Base-by-base conservation (phyloP, 2,797 vertebrate genomes). In the Dipus sagitta region DNA sequence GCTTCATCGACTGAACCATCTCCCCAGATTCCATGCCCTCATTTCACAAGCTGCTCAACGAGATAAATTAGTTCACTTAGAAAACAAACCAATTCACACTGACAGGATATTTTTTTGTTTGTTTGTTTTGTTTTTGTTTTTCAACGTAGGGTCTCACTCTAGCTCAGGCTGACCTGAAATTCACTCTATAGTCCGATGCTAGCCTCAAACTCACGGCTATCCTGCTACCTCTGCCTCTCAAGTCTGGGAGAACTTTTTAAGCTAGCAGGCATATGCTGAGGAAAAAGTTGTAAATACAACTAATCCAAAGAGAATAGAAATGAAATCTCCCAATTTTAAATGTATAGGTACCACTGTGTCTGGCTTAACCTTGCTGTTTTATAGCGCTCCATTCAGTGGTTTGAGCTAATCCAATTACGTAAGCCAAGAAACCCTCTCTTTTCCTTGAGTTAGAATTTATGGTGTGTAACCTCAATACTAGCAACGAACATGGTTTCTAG, bases 71-170 rank as follows among this genome's bases (percentile, higher is more conserved):
- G 13, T 60, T 79, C 54, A 86, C n/a, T 71, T 24, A 80, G 38
- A 87, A 94, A 86, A 95, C 80, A 80, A 85, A 54, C 20, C n/a
- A 86, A 52, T 91, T 72, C 86, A 58, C 38, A 65, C 12, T 54
- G 52, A 54, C 14, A 54, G 10, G 38, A 38, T 38, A 38, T 38
- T 54, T 54, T 54, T 10, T 54, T 54, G 52, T 54, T 54, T 54
- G 52, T 54, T 54, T 54, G 52, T 54, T 54, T 54, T 54, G 52
- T 11, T 10, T 10, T 54, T 11, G 52, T 54, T 14, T 54, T 14
- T 54, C n/a, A n/a, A n/a, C n/a, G n/a, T n/a, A n/a, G n/a, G n/a
- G n/a, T n/a, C n/a, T n/a, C 52, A 38, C 38, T 54, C 10, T 54
- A 54, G 4, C 52, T 7, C 52, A 54, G 52, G 52, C 52, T 54